Evolutionary conservation across 2,888 invertebrate species (phyloP).

Genomic region (Diaprepes abbreviatus): DNA sequence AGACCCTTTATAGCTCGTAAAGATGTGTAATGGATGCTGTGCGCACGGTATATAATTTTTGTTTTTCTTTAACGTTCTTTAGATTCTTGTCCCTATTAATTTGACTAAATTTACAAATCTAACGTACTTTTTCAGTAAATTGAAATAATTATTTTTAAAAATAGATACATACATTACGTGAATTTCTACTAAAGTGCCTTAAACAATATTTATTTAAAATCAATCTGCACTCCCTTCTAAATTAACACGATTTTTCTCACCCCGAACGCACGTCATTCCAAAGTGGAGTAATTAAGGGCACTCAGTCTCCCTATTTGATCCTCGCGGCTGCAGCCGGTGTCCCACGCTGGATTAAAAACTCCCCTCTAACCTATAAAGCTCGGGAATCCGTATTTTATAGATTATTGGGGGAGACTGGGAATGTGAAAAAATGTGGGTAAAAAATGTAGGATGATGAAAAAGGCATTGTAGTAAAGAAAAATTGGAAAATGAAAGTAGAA

Average conservation of each 20-base stretch:
- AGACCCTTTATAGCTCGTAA: too few relatives aligned
- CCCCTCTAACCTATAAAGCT: constrained; percentile 56
- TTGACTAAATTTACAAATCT: too few relatives aligned
- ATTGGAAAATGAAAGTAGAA: constrained; percentile 6
- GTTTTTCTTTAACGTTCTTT: too few relatives aligned
- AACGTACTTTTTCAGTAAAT: too few relatives aligned
- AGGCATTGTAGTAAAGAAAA: neutral
- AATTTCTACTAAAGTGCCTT: too few relatives aligned
- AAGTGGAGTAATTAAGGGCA: constrained; percentile 68
- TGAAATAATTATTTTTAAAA: too few relatives aligned
- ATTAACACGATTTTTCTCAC: constrained; percentile 50
- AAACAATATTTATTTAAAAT: neutral
- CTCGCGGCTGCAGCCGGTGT: constrained; percentile 57
- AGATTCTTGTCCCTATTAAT: too few relatives aligned
- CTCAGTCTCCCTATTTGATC: constrained; percentile 61
- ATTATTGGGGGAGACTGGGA: constrained; percentile 37
- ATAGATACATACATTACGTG: too few relatives aligned
- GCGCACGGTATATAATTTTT: too few relatives aligned
- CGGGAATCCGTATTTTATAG: constrained; percentile 56
- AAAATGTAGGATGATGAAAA: constrained; percentile 24
- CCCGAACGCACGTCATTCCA: constrained; percentile 47
- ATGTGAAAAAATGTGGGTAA: constrained; percentile 24
- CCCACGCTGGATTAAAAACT: constrained; percentile 64
- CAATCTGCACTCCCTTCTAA: neutral
- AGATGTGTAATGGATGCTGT: too few relatives aligned